These are phyloP conservation scores for Heliconius aoede DNA, from an alignment of 2,888 invertebrate species.

Conservation along the genomic window DNA sequence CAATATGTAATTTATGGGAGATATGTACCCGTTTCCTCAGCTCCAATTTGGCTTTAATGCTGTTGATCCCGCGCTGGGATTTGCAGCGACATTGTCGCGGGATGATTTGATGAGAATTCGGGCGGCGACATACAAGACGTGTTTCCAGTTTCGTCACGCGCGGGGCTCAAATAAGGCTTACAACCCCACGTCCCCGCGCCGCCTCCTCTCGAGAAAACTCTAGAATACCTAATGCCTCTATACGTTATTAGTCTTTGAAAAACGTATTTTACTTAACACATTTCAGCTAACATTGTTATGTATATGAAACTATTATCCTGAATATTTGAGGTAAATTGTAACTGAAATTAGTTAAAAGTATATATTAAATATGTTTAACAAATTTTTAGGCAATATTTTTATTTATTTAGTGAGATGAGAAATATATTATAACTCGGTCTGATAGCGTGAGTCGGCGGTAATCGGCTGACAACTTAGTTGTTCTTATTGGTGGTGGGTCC, in stretches of 20 bases:
- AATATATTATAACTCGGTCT: slow-evolving; percentile 45
- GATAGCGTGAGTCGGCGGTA: slow-evolving; percentile 64
- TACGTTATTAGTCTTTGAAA: slow-evolving; percentile 51
- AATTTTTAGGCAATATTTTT: background rate
- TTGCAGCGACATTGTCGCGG: slow-evolving; percentile 78
- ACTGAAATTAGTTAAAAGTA: background rate
- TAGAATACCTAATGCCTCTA: slow-evolving; percentile 76
- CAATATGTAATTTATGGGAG: slow-evolving; percentile 47
- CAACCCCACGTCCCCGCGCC: slow-evolving; percentile 64
- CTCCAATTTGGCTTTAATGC: slow-evolving; percentile 79
- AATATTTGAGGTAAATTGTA: background rate
- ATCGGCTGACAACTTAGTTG: slow-evolving; percentile 79
- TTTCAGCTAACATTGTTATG: slow-evolving; percentile 7
- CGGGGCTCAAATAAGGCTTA: slow-evolving; percentile 81
- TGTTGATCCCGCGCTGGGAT: slow-evolving; percentile 79
- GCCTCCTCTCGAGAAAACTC: slow-evolving; percentile 72
- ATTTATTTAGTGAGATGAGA: slow-evolving; percentile 12
- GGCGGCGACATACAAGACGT: slow-evolving; percentile 73
- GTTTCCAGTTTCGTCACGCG: slow-evolving; percentile 82
- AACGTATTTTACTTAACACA: slow-evolving; percentile 45
- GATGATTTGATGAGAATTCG: slow-evolving; percentile 82
- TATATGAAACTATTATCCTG: background rate
- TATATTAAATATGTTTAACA: background rate
- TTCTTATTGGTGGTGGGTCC: slow-evolving; percentile 77
- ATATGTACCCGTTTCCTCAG: slow-evolving; percentile 57